Percentiles rank a stretch among this genome's conserved stretches.
Conservation (phyloP, 2,797 vertebrate genomes). For the Aphelocoma californica region DNA sequence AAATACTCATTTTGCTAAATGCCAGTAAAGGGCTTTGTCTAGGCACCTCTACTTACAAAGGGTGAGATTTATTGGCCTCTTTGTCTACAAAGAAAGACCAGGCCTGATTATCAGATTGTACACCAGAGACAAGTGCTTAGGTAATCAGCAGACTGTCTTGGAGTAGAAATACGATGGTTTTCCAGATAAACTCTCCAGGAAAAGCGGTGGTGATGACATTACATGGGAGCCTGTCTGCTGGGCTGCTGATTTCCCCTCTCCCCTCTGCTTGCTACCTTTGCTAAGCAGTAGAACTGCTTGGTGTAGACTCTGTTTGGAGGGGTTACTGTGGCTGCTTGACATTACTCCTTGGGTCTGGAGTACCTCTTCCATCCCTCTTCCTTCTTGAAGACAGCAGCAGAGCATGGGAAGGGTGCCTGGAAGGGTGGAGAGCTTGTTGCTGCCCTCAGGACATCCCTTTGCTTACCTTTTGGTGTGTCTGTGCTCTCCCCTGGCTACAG, state of each 20-base stretch:
- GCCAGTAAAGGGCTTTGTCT: slow-evolving; percentile 75
- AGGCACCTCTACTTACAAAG: slow-evolving; percentile 73
- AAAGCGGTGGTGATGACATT: slow-evolving; percentile 47
- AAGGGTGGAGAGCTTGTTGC: not conserved
- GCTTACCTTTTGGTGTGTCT: not conserved
- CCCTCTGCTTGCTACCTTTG: not conserved
- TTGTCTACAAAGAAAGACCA: slow-evolving; percentile 77
- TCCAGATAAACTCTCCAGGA: slow-evolving; percentile 75
- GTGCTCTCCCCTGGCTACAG: not conserved
- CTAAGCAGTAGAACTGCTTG: not conserved
- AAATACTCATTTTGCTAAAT: slow-evolving; percentile 74
- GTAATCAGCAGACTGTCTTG: slow-evolving; percentile 78
- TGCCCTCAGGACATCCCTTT: not conserved
- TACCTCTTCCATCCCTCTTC: not conserved
- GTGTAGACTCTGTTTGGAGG: not conserved
- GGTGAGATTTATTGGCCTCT: slow-evolving; percentile 80
- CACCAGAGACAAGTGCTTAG: slow-evolving; percentile 76
- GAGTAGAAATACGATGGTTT: slow-evolving; percentile 80
- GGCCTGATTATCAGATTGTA: slow-evolving; percentile 78
- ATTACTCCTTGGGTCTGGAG: not conserved
- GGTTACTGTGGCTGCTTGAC: not conserved
- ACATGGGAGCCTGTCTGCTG: slow-evolving; percentile 8
- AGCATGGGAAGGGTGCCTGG: not conserved
- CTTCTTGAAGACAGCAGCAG: not conserved
- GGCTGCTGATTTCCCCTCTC: not conserved